These are phyloP conservation scores for Prostheceraeus crozeri DNA, from an alignment of 2,888 invertebrate species.

Conservation along the genomic window DNA sequence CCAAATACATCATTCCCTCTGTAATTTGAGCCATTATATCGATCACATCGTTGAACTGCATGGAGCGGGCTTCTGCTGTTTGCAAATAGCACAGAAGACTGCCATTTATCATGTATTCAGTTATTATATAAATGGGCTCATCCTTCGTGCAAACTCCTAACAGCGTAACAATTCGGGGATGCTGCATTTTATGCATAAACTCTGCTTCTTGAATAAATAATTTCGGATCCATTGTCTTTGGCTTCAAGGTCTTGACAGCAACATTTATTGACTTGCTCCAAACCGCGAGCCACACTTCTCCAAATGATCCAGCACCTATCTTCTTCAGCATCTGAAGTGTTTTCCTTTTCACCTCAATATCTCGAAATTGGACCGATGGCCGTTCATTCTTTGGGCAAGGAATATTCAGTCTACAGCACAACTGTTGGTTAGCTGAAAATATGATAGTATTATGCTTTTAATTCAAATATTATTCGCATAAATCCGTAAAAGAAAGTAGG, in stretches of 20 bases:
- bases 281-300: conserved; percentile 81
- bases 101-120: conserved; percentile 89
- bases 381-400: conserved; percentile 82
- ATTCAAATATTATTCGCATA: too few species aligned
- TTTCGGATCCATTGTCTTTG: too few species aligned
- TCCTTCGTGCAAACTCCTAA: conserved; percentile 79
- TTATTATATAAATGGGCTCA: conserved; percentile 83
- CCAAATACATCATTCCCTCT: conserved; percentile 55
- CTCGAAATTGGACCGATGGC: conserved; percentile 94
- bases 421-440: too few species aligned
- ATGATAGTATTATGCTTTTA: too few species aligned
- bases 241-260: conserved; percentile 88
- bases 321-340: conserved; percentile 80
- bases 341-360: conserved; percentile 86
- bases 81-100: conserved; percentile 82
- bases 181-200: conserved; percentile 54
- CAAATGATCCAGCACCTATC: conserved; percentile 90
- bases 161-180: conserved; percentile 72
- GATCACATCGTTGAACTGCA: conserved; percentile 63
- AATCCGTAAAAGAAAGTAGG: too few species aligned
- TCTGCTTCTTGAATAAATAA: too few species aligned
- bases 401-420: conserved; percentile 85
- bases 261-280: conserved; percentile 92
- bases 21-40: conserved; percentile 79
- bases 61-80: conserved; percentile 72